These are phyloP conservation scores for Cyphomyrus plagiostoma DNA, from an alignment of 2,113 vertebrate species.

Conservation along the genomic window DNA sequence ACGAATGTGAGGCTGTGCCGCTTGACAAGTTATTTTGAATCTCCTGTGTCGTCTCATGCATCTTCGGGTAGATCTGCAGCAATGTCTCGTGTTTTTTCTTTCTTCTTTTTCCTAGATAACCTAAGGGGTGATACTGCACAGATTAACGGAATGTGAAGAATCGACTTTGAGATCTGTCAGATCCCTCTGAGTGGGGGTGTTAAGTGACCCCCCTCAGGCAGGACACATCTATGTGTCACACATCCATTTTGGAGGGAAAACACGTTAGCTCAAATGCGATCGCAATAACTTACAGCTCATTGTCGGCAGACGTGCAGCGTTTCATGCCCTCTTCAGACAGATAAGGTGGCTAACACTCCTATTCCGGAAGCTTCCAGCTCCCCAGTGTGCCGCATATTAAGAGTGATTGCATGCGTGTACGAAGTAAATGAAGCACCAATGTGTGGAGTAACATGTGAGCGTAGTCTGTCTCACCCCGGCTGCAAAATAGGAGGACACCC, in stretches of 20 bases:
- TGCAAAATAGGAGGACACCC: neutral
- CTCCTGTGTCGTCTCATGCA: neutral
- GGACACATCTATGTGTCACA: neutral
- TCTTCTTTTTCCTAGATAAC: neutral
- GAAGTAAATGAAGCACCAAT: neutral
- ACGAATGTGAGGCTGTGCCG: neutral
- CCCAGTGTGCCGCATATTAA: neutral
- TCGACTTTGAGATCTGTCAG: neutral
- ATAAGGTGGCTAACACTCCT: neutral
- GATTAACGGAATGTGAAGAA: constrained; percentile 4
- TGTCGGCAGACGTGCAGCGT: neutral
- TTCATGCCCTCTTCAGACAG: neutral
- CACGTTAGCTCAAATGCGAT: neutral
- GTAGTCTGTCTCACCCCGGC: neutral
- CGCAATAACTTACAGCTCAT: neutral
- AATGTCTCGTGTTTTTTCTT: neutral
- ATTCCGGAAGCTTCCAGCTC: neutral
- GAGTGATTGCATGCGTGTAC: neutral
- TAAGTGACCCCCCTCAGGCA: neutral
- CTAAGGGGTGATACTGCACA: neutral
- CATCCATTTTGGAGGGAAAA: constrained; percentile 3
- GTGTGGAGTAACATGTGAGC: neutral
- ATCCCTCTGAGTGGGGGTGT: neutral
- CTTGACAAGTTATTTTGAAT: neutral
- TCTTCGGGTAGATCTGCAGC: neutral